Conservation (phyloP, 2,797 vertebrate genomes). For the Tenualosa thibaudeaui region DNA sequence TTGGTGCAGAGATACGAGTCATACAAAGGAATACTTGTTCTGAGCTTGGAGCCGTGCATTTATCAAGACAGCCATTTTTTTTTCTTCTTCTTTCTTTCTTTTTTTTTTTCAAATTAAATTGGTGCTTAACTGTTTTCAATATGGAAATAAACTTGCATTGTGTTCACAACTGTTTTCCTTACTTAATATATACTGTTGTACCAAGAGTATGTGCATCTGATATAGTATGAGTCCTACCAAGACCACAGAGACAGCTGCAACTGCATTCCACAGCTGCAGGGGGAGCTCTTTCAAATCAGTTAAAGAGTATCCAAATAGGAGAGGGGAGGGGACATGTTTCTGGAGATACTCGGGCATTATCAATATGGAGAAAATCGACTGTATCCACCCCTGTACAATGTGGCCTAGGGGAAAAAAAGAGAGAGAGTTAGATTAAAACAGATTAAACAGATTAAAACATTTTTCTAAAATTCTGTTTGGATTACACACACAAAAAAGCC, state of each 20-base stretch:
- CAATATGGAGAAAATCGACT: constrained; percentile 99
- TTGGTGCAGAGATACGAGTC: constrained; percentile 52
- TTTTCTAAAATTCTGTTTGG: too few relatives aligned
- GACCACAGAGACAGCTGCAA: constrained; percentile 55
- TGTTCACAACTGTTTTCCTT: constrained; percentile 11
- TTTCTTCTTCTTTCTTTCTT: not conserved
- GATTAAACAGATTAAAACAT: not conserved
- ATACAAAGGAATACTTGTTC: constrained; percentile 40
- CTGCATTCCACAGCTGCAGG: constrained; percentile 66
- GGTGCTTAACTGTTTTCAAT: constrained; percentile 17
- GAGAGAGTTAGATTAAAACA: constrained; percentile 41
- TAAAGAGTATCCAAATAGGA: constrained; percentile 55
- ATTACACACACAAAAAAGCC: too few relatives aligned
- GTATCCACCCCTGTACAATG: constrained; percentile 99
- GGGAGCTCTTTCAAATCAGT: constrained; percentile 65
- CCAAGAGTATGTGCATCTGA: constrained; percentile 20
- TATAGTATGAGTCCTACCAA: constrained; percentile 20
- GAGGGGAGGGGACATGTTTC: constrained; percentile 63
- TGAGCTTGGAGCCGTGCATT: constrained; percentile 18
- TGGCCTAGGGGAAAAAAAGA: constrained; percentile 78
- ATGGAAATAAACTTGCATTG: constrained; percentile 24
- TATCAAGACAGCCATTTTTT: constrained; percentile 15
- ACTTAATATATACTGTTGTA: constrained; percentile 10
- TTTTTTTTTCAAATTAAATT: constrained; percentile 10
- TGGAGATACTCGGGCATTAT: constrained; percentile 68